phyloP scores from a whole-genome alignment of 2,797 vertebrate genomes.

The Phrynocephalus guinanensis region DNA sequence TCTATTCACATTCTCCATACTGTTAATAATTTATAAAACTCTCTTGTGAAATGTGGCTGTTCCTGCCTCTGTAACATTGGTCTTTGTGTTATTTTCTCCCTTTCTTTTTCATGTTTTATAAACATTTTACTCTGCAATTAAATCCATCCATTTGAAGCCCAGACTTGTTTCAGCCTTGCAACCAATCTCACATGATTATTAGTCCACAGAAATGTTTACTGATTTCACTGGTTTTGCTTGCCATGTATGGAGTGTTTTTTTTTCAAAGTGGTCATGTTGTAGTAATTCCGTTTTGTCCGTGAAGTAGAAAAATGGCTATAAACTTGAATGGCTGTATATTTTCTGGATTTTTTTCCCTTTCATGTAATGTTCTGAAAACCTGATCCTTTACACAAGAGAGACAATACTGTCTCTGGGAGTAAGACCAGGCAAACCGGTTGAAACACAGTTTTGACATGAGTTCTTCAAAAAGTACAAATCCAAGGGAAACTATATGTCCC shows the following conservation, averaged over 20 bases:
- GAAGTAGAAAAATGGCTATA: background rate
- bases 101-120: constrained; percentile 10
- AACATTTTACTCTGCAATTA: constrained; percentile 13
- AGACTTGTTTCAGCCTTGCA: background rate
- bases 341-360: constrained; percentile 20
- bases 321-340: background rate
- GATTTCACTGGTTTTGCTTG: background rate
- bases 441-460: background rate
- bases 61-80: rapidly evolving
- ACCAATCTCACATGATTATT: background rate
- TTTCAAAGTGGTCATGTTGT: background rate
- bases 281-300: background rate
- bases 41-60: background rate
- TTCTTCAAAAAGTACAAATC: background rate
- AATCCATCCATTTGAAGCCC: constrained; percentile 47
- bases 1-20: background rate
- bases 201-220: background rate
- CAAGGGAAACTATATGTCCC: constrained; percentile 30
- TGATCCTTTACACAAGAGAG: background rate
- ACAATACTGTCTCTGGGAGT: background rate
- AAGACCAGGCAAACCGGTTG: background rate
- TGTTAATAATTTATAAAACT: background rate
- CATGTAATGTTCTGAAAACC: constrained; percentile 1
- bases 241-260: background rate
- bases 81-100: background rate